Conservation (phyloP, 2,888 invertebrate genomes). For the Chloroclysta siterata region DNA sequence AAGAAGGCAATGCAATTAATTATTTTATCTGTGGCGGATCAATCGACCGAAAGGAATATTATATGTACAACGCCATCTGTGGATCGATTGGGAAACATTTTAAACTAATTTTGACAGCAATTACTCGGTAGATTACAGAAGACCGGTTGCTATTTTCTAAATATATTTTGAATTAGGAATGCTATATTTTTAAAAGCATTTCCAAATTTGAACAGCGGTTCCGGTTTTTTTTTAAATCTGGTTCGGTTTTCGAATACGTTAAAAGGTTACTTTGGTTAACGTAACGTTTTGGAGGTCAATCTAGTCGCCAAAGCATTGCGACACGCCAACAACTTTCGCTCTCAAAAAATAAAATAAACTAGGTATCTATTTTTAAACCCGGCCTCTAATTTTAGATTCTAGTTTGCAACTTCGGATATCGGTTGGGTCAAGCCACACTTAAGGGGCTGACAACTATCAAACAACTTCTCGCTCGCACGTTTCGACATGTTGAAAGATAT, state of each 20-base stretch:
- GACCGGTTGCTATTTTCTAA: no score
- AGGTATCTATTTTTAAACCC: constrained; percentile 24
- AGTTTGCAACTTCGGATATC: constrained; percentile 9
- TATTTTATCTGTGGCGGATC: no score
- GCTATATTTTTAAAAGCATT: not conserved
- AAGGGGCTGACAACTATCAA: no score
- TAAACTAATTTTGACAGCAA: no score
- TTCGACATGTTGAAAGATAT: no score
- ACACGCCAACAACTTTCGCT: constrained; percentile 27
- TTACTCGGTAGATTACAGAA: no score
- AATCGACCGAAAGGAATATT: no score
- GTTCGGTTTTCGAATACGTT: constrained; percentile 2
- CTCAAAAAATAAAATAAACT: constrained; percentile 10
- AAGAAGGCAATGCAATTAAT: no score
- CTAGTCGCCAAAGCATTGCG: constrained; percentile 20
- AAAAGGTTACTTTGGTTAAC: not conserved
- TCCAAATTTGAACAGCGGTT: not conserved
- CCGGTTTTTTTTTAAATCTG: constrained; percentile 3
- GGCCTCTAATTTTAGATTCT: constrained; percentile 23
- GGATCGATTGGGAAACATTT: no score
- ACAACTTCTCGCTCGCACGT: no score
- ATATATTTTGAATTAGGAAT: no score
- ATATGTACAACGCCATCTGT: no score
- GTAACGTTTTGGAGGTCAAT: constrained; percentile 25
- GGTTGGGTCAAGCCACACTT: not conserved